These are phyloP conservation scores for Peromyscus melanophrys DNA, from an alignment of 2,797 vertebrate species.

Conservation along the genomic window DNA sequence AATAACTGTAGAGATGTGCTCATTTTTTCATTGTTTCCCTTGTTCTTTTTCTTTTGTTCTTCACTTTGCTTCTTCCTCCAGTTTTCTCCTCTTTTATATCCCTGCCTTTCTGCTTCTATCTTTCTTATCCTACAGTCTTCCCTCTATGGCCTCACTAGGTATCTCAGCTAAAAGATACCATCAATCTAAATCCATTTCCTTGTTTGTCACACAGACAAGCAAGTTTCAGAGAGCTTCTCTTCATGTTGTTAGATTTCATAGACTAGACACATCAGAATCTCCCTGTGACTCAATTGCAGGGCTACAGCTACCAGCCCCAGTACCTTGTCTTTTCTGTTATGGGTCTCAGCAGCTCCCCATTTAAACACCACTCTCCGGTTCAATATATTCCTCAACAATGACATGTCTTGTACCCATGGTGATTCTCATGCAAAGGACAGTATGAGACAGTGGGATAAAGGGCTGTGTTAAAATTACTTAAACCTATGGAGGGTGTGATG, in stretches of 20 bases:
- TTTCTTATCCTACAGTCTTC: not conserved
- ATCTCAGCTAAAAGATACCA: not conserved
- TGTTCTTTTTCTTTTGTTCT: not conserved
- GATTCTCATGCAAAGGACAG: not conserved
- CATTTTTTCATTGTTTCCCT: not conserved
- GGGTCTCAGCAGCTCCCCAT: not conserved
- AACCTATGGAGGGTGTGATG: not conserved
- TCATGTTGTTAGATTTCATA: not conserved
- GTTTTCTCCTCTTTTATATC: not conserved
- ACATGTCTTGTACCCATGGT: not conserved
- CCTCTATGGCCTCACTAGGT: not conserved
- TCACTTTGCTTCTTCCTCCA: not conserved
- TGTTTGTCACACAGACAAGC: not conserved
- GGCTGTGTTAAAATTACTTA: not conserved
- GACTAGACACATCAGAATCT: not conserved
- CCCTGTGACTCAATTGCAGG: fast-evolving
- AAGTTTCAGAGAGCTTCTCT: not conserved
- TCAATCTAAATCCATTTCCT: not conserved
- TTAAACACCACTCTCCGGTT: not conserved
- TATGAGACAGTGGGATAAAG: not conserved
- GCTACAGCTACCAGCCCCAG: fast-evolving
- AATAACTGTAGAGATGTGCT: not conserved
- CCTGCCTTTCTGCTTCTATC: not conserved
- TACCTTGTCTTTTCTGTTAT: not conserved
- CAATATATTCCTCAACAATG: not conserved